Percentiles rank a stretch among this genome's conserved stretches.
Evolutionary conservation across 2,113 vertebrate species (phyloP).

Genomic region (Phrynosoma blainvillii): DNA sequence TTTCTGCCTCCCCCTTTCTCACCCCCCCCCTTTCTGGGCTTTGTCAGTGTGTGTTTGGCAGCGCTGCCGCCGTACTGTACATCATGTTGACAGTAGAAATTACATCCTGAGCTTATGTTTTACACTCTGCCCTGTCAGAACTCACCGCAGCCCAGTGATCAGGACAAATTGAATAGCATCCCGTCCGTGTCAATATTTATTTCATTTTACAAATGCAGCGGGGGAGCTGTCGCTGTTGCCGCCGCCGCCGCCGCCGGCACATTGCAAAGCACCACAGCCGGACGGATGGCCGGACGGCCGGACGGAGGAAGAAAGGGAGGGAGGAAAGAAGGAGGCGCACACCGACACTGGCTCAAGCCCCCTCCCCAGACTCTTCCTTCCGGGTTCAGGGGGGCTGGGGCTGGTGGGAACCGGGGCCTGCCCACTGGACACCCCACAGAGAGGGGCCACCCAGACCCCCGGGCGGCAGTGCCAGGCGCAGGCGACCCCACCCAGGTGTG

Average conservation of each 20-base stretch:
- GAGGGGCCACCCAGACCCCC: too few species aligned
- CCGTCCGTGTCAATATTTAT: constrained; percentile 84
- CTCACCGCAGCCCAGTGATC: constrained; percentile 84
- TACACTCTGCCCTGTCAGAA: constrained; percentile 83
- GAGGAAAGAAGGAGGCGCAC: too few species aligned
- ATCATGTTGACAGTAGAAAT: constrained; percentile 88
- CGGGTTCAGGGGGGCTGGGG: too few species aligned
- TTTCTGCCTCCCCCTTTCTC: not conserved
- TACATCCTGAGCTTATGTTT: constrained; percentile 82
- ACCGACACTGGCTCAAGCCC: too few species aligned
- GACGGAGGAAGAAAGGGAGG: not conserved
- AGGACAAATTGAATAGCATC: constrained; percentile 87
- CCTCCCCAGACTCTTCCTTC: too few species aligned
- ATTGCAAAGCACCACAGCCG: not conserved
- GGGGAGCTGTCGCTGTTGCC: constrained; percentile 15
- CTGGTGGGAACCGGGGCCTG: not conserved
- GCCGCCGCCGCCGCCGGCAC: not conserved
- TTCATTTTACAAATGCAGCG: constrained; percentile 76
- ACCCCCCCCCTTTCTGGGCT: constrained; percentile 25
- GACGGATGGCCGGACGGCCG: too few species aligned
- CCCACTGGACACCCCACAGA: not conserved
- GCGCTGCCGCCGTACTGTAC: constrained; percentile 67
- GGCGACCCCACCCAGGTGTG: too few species aligned
- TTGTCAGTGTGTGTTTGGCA: constrained; percentile 65
- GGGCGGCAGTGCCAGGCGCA: not conserved